Percentiles rank a stretch among this genome's conserved stretches.
Evolutionary conservation across 1,140 invertebrate species (phyloP).

Genomic region (Mamestra configurata): DNA sequence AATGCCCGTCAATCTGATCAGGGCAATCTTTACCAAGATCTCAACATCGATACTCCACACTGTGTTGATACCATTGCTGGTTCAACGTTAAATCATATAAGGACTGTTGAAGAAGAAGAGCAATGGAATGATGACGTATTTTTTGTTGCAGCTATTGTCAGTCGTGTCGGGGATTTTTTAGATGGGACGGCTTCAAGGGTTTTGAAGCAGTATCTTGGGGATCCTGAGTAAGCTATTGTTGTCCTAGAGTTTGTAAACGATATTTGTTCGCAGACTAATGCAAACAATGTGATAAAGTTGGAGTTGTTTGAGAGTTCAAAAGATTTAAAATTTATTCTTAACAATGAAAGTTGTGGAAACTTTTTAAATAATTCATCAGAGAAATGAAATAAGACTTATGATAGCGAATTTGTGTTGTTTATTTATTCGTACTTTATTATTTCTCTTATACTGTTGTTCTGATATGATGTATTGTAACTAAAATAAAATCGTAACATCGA

Average conservation of each 20-base stretch:
- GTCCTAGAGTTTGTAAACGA: slow-evolving; percentile 41
- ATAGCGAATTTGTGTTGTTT: slow-evolving; percentile 28
- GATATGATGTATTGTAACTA: not conserved
- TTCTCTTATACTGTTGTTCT: not conserved
- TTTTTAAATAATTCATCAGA: slow-evolving; percentile 46
- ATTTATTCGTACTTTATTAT: slow-evolving; percentile 16
- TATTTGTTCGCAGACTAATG: slow-evolving; percentile 37
- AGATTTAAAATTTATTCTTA: slow-evolving; percentile 43
- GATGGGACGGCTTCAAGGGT: slow-evolving; percentile 21
- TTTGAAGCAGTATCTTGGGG: slow-evolving; percentile 41
- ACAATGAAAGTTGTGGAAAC: slow-evolving; percentile 35
- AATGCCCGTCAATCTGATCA: slow-evolving; percentile 60
- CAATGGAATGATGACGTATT: slow-evolving; percentile 2
- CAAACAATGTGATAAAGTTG: slow-evolving; percentile 41
- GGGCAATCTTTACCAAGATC: slow-evolving; percentile 15
- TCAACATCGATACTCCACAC: slow-evolving; percentile 10
- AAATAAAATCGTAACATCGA: slow-evolving; percentile 2
- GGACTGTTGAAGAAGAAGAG: not conserved
- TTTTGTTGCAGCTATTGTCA: not conserved
- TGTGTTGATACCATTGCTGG: slow-evolving; percentile 33
- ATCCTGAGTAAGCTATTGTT: slow-evolving; percentile 51
- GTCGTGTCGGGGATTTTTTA: slow-evolving; percentile 36
- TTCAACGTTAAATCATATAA: not conserved
- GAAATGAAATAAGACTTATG: slow-evolving; percentile 30
- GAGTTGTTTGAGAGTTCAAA: slow-evolving; percentile 36